Evolutionary conservation across 2,888 invertebrate genomes (phyloP).

Genomic region (Serripes groenlandicus): DNA sequence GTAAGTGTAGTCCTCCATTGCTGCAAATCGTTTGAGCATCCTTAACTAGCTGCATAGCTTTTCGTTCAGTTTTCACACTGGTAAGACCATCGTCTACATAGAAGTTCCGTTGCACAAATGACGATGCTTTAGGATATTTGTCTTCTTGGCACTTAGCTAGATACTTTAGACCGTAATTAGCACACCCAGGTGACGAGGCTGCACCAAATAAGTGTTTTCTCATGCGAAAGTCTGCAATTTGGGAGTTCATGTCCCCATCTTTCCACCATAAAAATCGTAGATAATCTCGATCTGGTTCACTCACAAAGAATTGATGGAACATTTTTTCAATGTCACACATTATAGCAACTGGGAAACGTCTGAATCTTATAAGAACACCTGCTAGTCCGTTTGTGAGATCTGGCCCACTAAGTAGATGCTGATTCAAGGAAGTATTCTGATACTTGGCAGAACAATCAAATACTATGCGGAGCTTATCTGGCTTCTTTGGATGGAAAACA

Average conservation of each 20-base stretch:
- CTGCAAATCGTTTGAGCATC: slow-evolving; percentile 28
- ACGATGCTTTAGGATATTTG: slow-evolving; percentile 1
- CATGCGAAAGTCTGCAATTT: neutral
- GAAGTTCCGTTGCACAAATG: slow-evolving; percentile 26
- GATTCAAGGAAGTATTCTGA: slow-evolving; percentile 24
- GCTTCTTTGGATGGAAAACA: slow-evolving; percentile 40
- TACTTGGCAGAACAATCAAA: slow-evolving; percentile 55
- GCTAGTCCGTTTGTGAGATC: slow-evolving; percentile 61
- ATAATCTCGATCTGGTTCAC: neutral
- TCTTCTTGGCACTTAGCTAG: slow-evolving; percentile 24
- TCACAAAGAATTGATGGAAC: neutral
- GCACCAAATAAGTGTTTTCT: slow-evolving; percentile 23
- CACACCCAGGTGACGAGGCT: slow-evolving; percentile 65
- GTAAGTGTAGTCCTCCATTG: slow-evolving; percentile 48
- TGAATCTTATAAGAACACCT: slow-evolving; percentile 57
- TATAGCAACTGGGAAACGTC: neutral
- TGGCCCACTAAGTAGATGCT: slow-evolving; percentile 58
- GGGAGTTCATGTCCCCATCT: neutral
- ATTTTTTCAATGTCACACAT: neutral
- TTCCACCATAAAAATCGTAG: slow-evolving; percentile 2
- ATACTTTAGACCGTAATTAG: slow-evolving; percentile 33
- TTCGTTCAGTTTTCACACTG: neutral
- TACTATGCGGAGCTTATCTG: slow-evolving; percentile 41
- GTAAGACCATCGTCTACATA: slow-evolving; percentile 52
- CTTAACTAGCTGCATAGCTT: slow-evolving; percentile 40